These are phyloP conservation scores for Branchinecta lynchi DNA, from an alignment of 1,140 invertebrate genomes.

Conservation along the genomic window DNA sequence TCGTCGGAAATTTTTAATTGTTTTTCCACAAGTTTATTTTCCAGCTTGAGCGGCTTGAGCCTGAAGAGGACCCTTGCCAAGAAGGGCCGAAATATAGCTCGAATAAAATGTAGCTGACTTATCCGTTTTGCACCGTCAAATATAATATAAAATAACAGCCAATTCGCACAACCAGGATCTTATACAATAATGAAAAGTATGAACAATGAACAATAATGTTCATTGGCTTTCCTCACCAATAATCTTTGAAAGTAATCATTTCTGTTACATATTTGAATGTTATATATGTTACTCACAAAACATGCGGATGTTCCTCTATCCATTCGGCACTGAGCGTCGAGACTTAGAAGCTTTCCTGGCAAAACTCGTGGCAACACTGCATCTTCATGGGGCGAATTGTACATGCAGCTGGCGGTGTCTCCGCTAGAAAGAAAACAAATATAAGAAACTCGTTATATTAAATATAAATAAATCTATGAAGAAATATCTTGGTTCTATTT, in stretches of 20 bases:
- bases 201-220: constrained; percentile 17
- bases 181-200: constrained; percentile 17
- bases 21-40: no score
- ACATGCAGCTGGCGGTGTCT: constrained; percentile 81
- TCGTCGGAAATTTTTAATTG: no score
- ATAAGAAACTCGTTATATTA: constrained; percentile 17
- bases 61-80: no score
- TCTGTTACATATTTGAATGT: background rate
- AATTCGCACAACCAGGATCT: no score
- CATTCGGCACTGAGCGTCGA: constrained; percentile 82
- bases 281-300: constrained; percentile 44
- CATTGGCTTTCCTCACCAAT: no score
- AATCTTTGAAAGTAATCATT: background rate
- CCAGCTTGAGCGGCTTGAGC: no score
- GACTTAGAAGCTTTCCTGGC: constrained; percentile 68
- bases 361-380: constrained; percentile 70
- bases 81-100: no score
- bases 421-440: constrained; percentile 43
- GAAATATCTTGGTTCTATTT: no score
- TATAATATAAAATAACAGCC: no score
- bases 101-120: no score
- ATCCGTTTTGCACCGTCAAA: no score
- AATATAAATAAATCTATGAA: no score
- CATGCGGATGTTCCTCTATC: constrained; percentile 82
- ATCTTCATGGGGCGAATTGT: constrained; percentile 84